Conservation (phyloP, 2,888 invertebrate genomes). For the Cephus spinipes region DNA sequence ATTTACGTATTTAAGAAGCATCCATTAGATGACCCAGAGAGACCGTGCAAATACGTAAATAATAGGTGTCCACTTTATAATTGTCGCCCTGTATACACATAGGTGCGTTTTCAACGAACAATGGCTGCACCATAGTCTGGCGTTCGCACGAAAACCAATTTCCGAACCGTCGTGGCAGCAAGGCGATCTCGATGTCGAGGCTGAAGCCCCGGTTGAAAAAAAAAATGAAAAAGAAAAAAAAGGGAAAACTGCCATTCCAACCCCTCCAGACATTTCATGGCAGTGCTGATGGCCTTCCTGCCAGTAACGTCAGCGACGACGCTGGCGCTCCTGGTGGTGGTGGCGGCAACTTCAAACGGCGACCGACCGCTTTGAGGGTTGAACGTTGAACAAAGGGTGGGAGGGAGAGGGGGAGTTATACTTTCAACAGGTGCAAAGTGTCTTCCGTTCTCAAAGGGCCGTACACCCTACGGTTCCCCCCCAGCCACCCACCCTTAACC, state of each 20-base stretch:
- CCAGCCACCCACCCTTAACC: neutral
- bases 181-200: neutral
- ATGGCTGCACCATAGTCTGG: neutral
- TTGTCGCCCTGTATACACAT: no score
- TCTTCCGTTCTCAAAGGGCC: constrained; percentile 27
- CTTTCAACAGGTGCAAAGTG: constrained; percentile 53
- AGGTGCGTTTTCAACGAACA: neutral
- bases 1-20: no score
- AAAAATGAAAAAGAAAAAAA: neutral
- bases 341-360: neutral
- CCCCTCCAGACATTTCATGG: neutral
- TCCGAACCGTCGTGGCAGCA: constrained; percentile 44
- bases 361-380: constrained; percentile 4
- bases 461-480: neutral
- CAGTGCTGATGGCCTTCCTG: neutral
- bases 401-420: constrained; percentile 18
- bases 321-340: neutral
- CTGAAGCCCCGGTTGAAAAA: neutral
- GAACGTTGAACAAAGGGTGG: neutral
- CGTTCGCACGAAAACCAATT: constrained; percentile 51
- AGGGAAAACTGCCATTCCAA: neutral
- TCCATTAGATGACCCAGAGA: no score
- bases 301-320: neutral
- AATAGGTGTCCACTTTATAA: no score
- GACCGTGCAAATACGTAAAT: no score